Evolutionary conservation across 2,888 invertebrate species (phyloP), one percentile per base, ranked within the genome.

Genomic region (Aphodius sticticus): DNA sequence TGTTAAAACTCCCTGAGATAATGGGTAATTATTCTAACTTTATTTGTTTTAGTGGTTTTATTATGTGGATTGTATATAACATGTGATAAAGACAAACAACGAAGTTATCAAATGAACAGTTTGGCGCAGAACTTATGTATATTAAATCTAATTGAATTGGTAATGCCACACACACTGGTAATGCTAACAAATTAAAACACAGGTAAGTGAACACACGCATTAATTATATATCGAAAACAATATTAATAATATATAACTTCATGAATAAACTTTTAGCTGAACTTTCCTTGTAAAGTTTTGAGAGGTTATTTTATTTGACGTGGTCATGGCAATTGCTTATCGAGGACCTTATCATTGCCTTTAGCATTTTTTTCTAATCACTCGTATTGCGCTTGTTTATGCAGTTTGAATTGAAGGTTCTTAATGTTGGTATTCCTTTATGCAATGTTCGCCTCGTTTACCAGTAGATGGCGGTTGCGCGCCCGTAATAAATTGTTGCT

Each of bases 301-400:
- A 69, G 14, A 69, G 69, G 70, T 70, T 70, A 70, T 15, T 16
- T 70, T 70, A n/a, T 70, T 70, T 70, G 70, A 70, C 70, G 26
- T 26, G 15, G 70, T 16, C 70, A 70, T 15, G 6, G 6, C 70
- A 53, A 53, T 53, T 53, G 9, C 53, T 53, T 53, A 53, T 53
- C 53, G 1, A 53, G 1, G 53, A 53, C 53, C 53, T 53, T 53
- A 12, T 53, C 53, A 5, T 53, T 3, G 26, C 26, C 26, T 26
- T 26, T 26, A 26, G 26, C 26, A 26, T 26, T 26, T 26, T n/a
- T 26, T 26, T 26, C 53, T 53, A 9, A 53, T 53, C 53, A 53
- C 6, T 9, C 12, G 53, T 12, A 53, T 53, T 9, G 9, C 53
- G 53, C 9, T 53, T 53, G 53, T 53, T 53, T 53, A 53, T 53